Evolutionary conservation across 2,113 vertebrate species (phyloP).

Genomic region (Bubalus kerabau): DNA sequence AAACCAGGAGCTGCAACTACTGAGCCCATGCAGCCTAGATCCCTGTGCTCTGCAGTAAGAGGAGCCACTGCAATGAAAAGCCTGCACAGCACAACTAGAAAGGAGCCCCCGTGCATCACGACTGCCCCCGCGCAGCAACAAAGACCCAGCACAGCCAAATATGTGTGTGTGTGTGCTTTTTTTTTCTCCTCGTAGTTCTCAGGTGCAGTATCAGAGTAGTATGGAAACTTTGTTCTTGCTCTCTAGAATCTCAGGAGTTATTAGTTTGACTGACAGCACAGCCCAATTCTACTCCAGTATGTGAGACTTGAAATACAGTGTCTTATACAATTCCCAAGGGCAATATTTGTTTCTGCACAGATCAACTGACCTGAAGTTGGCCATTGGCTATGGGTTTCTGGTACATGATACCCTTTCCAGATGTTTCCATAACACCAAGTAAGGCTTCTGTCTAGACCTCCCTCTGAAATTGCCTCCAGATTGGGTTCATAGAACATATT

Average conservation of each 20-base stretch:
- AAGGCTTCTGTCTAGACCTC: not conserved
- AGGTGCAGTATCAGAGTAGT: not conserved
- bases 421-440: not conserved
- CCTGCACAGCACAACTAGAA: not conserved
- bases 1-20: not conserved
- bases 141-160: not conserved
- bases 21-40: not conserved
- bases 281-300: not conserved
- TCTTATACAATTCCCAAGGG: not conserved
- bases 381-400: not conserved
- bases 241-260: not conserved
- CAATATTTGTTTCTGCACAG: not conserved
- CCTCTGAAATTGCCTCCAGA: not conserved
- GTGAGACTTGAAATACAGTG: not conserved
- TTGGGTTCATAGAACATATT: not conserved
- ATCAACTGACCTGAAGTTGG: not conserved
- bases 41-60: not conserved
- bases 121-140: rapidly evolving
- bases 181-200: not conserved
- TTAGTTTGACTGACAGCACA: not conserved
- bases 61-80: not conserved
- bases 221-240: not conserved
- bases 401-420: not conserved
- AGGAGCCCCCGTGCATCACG: not conserved
- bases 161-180: not conserved